Base-by-base conservation (phyloP, 2,797 vertebrate species). In the Catostomus latipinnis region DNA sequence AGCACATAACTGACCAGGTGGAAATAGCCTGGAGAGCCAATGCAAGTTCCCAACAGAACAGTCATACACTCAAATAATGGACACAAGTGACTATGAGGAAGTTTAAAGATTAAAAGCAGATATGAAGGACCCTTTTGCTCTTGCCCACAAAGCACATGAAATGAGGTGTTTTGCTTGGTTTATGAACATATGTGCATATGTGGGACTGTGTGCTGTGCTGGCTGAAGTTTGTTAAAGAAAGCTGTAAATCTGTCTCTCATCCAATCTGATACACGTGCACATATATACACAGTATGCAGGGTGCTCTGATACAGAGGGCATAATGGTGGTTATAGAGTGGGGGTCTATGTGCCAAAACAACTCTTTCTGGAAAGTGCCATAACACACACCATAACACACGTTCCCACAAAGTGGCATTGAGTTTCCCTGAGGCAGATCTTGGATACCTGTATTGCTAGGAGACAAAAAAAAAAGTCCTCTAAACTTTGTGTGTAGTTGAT, bases 1-100 rank as follows among this genome's bases (percentile, higher is more conserved):
- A 86, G 70, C 88, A 84, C 72, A 45, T 88, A 88, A 90, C 80
- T 80, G 63, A 81, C 85, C 84, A 90, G 90, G 88, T 91, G 91
- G 86, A 91, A 88, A 91, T 91, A 90, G 18, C 52, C 87, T 86
- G 76, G 82, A 68, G 72, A 69, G 71, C 61, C 52, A 76, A 82
- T 81, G 58, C 70, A 74, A 81, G 71, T 56, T 43, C 60, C 73
- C 76, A 43, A 11, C 45, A 50, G 80, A 52, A 45, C 62, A 78
- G 22, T 82, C 78, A 80, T 78, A 67, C 71, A 68, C 60, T 18
- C 49, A n/a, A 71, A 45, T 61, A 12, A n/a, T 69, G 63, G 72
- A 46, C 53, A 68, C 49, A 45, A 22, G 63, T 22, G 22, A 34
- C 63, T 78, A 68, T 53, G 49, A 46, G 67, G 14, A 56, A 48